phyloP scores from a whole-genome alignment of 2,888 invertebrate genomes.

The Pseudococcus jackbeardsleyi region DNA sequence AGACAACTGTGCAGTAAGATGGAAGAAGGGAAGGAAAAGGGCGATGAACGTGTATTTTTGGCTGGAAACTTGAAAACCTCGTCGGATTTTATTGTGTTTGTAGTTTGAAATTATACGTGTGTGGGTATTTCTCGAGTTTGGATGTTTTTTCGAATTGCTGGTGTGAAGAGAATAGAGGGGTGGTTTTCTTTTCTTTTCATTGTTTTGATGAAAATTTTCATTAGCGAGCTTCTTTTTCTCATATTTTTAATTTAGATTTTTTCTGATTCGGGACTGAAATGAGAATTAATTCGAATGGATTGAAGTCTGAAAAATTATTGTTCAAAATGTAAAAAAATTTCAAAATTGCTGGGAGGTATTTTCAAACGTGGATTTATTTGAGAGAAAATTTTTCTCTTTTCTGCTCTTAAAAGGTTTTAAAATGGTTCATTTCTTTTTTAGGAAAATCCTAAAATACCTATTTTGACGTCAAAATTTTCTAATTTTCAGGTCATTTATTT shows the following conservation, averaged over 20 bases:
- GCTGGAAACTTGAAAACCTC: background rate
- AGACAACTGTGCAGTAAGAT: background rate
- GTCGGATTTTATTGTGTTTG: background rate
- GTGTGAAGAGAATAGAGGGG: background rate
- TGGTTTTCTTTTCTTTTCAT: background rate
- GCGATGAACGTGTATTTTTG: slow-evolving; percentile 1
- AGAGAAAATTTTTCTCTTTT: too few species aligned
- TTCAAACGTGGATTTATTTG: too few species aligned
- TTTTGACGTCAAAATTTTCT: too few species aligned
- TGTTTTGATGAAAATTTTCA: background rate
- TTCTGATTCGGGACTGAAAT: too few species aligned
- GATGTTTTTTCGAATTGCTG: background rate
- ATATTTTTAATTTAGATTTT: background rate
- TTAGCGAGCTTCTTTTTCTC: background rate
- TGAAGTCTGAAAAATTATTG: too few species aligned
- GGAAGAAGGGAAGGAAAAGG: background rate
- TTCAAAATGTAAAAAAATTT: too few species aligned
- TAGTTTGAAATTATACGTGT: background rate
- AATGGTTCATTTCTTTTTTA: too few species aligned
- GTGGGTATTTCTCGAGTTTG: background rate
- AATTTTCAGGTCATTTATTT: too few species aligned
- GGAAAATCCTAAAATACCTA: too few species aligned
- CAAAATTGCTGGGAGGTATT: too few species aligned
- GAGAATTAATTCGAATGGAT: too few species aligned
- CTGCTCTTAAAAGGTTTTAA: too few species aligned